A percentile compares a stretch with the other conserved stretches of the same genome.
Conservation (phyloP, 2,113 vertebrate species). For the Pelodiscus sinensis region DNA sequence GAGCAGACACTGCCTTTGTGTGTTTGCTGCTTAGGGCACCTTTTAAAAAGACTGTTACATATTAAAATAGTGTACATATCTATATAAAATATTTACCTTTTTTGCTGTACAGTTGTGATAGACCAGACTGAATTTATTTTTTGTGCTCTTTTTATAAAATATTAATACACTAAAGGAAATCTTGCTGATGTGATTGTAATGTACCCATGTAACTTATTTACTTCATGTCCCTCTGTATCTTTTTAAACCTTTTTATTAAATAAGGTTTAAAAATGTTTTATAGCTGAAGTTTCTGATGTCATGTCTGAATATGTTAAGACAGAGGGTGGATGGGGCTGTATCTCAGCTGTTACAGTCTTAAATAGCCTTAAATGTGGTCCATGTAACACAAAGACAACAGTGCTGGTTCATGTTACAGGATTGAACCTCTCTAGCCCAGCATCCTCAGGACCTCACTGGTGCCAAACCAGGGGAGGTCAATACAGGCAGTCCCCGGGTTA, state of each 20-base stretch:
- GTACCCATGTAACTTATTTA: conserved; percentile 87
- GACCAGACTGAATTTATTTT: conserved; percentile 84
- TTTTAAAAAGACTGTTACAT: conserved; percentile 85
- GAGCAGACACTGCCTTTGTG: conserved; percentile 82
- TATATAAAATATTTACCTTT: conserved; percentile 76
- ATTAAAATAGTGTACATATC: conserved; percentile 78
- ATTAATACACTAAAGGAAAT: conserved; percentile 88
- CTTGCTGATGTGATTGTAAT: conserved; percentile 86
- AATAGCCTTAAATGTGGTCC: background rate
- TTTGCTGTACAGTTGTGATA: conserved; percentile 87
- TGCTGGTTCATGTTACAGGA: too few relatives aligned
- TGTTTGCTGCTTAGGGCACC: conserved; percentile 84
- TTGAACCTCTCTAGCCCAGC: too few relatives aligned
- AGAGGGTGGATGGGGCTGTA: background rate
- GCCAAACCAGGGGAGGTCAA: too few relatives aligned
- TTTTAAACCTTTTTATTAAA: conserved; percentile 85
- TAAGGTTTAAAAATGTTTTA: conserved; percentile 76
- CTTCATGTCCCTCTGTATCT: conserved; percentile 83
- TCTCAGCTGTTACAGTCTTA: background rate
- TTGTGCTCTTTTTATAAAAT: conserved; percentile 87
- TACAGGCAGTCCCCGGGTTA: too few relatives aligned
- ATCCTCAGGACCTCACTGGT: too few relatives aligned
- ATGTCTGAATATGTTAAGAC: background rate
- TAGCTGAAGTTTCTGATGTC: conserved; percentile 26
- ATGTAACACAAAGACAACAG: accelerated